A percentile compares a stretch with the other conserved stretches of the same genome.
Evolutionary conservation across 2,888 invertebrate genomes (phyloP).

Genomic region (Pristionchus exspectatus): DNA sequence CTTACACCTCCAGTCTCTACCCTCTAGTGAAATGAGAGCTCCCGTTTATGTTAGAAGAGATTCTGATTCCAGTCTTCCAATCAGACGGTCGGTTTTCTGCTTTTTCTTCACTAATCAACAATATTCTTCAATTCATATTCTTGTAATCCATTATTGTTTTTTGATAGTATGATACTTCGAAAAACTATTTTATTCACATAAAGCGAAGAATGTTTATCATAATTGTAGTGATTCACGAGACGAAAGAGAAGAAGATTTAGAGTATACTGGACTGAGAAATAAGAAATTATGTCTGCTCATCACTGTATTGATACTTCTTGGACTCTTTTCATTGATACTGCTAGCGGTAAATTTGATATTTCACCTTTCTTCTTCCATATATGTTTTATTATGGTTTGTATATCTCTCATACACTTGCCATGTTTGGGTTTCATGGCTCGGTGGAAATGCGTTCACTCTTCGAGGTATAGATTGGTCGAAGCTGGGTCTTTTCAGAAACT

Average conservation of each 20-base stretch:
- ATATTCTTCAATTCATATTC: neutral
- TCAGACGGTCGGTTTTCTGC: constrained; percentile 30
- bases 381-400: too few relatives aligned
- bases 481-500: too few relatives aligned
- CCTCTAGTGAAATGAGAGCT: constrained; percentile 41
- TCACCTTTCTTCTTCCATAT: neutral
- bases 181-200: neutral
- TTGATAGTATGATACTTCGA: neutral
- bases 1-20: constrained; percentile 32
- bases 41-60: constrained; percentile 52
- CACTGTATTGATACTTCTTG: constrained; percentile 23
- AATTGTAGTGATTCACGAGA: constrained; percentile 42
- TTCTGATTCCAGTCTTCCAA: constrained; percentile 49
- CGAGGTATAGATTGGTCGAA: too few relatives aligned
- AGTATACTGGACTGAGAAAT: constrained; percentile 26
- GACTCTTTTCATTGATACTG: constrained; percentile 29
- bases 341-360: constrained; percentile 26
- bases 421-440: too few relatives aligned
- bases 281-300: constrained; percentile 51
- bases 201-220: neutral
- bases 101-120: neutral
- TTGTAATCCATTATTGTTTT: neutral
- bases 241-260: constrained; percentile 40
- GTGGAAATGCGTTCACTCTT: too few relatives aligned
- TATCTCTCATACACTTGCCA: too few relatives aligned